Evolutionary conservation across 2,797 vertebrate species (phyloP).

Genomic region (Anomalospiza imberbis): DNA sequence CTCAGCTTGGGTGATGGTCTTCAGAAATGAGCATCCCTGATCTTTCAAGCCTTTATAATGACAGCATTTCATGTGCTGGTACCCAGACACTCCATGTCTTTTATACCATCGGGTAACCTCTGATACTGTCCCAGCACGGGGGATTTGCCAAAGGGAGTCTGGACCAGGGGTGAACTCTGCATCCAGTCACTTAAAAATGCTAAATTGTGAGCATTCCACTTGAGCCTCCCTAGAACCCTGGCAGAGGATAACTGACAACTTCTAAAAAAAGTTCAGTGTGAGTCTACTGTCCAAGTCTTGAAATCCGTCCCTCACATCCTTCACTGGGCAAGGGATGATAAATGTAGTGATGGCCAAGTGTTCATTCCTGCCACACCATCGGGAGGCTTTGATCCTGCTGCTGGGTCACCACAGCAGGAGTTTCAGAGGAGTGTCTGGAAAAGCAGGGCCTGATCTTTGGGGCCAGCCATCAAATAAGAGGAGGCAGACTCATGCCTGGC

Average conservation of each 20-base stretch:
- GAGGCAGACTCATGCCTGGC: not conserved
- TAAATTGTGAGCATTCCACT: not conserved
- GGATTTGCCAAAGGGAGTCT: not conserved
- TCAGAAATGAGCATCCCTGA: not conserved
- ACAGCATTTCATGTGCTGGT: not conserved
- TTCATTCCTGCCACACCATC: not conserved
- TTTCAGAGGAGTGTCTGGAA: not conserved
- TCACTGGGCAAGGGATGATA: not conserved
- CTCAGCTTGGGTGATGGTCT: not conserved
- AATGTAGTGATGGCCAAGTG: not conserved
- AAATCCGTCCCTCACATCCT: not conserved
- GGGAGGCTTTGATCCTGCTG: not conserved
- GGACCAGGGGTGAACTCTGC: not conserved
- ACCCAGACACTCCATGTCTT: not conserved
- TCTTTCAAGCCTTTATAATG: not conserved
- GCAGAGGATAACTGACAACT: not conserved
- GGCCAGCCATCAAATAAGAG: not conserved
- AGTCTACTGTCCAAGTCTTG: not conserved
- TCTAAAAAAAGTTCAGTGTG: not conserved
- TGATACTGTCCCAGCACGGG: rapidly evolving
- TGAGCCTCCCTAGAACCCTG: not conserved
- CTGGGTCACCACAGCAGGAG: not conserved
- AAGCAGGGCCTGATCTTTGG: not conserved
- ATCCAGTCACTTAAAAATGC: not conserved
- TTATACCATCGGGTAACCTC: not conserved